Base-by-base conservation (phyloP, 2,113 vertebrate genomes). In the Chamaetylas fuelleborni region DNA sequence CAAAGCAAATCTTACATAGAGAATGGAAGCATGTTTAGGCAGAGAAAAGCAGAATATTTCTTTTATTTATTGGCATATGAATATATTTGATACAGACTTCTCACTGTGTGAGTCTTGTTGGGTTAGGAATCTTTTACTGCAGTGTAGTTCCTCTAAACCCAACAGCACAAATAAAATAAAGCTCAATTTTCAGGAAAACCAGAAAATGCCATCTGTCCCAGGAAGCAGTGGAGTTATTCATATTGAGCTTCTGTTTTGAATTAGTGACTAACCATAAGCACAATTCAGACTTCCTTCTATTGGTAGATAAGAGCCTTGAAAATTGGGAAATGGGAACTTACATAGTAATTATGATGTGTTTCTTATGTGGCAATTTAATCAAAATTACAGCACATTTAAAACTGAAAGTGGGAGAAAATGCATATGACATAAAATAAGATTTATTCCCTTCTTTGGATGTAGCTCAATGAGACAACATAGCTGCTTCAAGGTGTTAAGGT, bases 401-500 rank as follows among this genome's bases (percentile, higher is more conserved):
- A 28, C 18, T 45, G 25, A 66, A 84, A 74, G 7, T 64, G 6
- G 17, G 22, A 58, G 28, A 71, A 94, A 86, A 73, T 29, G 26
- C 4, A 33, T 64, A 23, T 26, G 19, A 56, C 47, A 48, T 15
- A 34, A 22, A 77, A 50, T 18, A 45, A 12, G 2, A 57, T 19
- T 54, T 47, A 47, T 47, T 25, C 2, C 1, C 1, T 79, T 58
- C 29, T 54, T 24, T 48, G 23, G 7, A 24, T 60, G 7, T 34
- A 88, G n/a, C 7, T 80, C 25, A 78, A 1, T 34, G 10, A 84
- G 6, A 24, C 7, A 43, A 23, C 20, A n/a, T 18, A 66, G 14
- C 15, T 81, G 3, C 8, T 58, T 51, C 14, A 50, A 34, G 15
- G 1, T 1, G 0, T 25, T 84, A 29, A 53, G 1, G 1, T n/a